phyloP scores from a whole-genome alignment of 2,888 invertebrate genomes.

The Agriopis aurantiaria region DNA sequence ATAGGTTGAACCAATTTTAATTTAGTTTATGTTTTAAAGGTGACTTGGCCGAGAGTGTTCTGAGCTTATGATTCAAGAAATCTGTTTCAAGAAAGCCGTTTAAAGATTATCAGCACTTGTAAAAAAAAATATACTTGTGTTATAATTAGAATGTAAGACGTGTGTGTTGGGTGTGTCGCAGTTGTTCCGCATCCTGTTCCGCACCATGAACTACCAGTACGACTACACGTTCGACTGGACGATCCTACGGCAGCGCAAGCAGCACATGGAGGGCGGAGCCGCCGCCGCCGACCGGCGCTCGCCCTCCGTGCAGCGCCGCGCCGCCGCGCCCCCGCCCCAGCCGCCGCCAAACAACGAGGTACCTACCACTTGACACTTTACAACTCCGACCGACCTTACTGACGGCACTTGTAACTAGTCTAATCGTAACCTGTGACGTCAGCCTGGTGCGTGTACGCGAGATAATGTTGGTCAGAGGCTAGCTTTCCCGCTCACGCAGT shows the following conservation, averaged over 20 bases:
- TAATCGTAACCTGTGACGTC: too few relatives aligned
- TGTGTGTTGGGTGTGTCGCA: slow-evolving; percentile 46
- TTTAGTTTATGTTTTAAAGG: too few relatives aligned
- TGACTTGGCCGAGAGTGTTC: too few relatives aligned
- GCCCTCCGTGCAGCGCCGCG: slow-evolving; percentile 79
- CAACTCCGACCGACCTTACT: not conserved
- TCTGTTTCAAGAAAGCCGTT: too few relatives aligned
- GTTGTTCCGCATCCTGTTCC: slow-evolving; percentile 99
- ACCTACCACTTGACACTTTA: not conserved
- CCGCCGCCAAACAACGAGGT: slow-evolving; percentile 81
- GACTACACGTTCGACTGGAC: slow-evolving; percentile 99
- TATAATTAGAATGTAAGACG: not conserved
- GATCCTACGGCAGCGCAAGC: slow-evolving; percentile 97
- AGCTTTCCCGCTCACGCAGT: too few relatives aligned
- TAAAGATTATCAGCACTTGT: too few relatives aligned
- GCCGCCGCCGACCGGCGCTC: slow-evolving; percentile 77
- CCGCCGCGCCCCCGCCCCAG: slow-evolving; percentile 73
- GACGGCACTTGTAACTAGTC: too few relatives aligned
- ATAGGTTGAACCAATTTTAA: too few relatives aligned
- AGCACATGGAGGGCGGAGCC: slow-evolving; percentile 75
- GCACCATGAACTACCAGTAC: slow-evolving; percentile 99
- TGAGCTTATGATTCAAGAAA: too few relatives aligned
- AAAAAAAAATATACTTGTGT: not conserved
- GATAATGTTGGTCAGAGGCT: too few relatives aligned
- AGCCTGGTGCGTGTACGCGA: too few relatives aligned